Conservation (phyloP, 2,113 vertebrate genomes). For the Paraplagusia blochii region DNA sequence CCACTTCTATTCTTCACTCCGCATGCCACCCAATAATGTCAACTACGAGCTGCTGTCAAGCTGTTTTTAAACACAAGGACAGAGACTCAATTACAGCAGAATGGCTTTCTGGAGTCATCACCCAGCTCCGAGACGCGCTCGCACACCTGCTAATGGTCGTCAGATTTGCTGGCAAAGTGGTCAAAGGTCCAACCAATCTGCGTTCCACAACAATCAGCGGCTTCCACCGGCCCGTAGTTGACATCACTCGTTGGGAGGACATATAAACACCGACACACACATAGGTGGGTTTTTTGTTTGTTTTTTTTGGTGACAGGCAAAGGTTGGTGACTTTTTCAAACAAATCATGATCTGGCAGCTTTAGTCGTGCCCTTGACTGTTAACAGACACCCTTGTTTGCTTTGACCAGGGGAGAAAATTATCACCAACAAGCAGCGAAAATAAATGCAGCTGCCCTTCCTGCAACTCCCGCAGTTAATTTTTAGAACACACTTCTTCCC, state of each 20-base stretch:
- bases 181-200: conserved; percentile 73
- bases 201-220: conserved; percentile 72
- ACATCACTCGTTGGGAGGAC: conserved; percentile 64
- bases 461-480: too few species aligned
- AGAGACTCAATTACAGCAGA: conserved; percentile 72
- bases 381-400: conserved; percentile 22
- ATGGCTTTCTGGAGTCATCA: conserved; percentile 61
- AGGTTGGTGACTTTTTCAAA: not conserved
- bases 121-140: conserved; percentile 34
- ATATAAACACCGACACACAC: conserved; percentile 23
- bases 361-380: conserved; percentile 6
- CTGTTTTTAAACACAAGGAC: conserved; percentile 80
- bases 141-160: conserved; percentile 68
- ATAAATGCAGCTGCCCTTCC: conserved; percentile 1
- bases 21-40: conserved; percentile 68
- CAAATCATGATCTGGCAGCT: not conserved
- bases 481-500: too few species aligned
- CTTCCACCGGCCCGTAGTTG: conserved; percentile 61
- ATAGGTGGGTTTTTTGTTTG: not conserved
- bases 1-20: conserved; percentile 49
- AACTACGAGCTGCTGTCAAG: conserved; percentile 62
- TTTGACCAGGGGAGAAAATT: conserved; percentile 5
- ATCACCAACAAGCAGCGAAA: conserved; percentile 1
- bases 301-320: not conserved
- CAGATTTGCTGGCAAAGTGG: conserved; percentile 62